Evolutionary conservation across 2,888 invertebrate genomes (phyloP), one percentile per base, ranked within the genome.

Genomic region (Oxycera nigricornis): DNA sequence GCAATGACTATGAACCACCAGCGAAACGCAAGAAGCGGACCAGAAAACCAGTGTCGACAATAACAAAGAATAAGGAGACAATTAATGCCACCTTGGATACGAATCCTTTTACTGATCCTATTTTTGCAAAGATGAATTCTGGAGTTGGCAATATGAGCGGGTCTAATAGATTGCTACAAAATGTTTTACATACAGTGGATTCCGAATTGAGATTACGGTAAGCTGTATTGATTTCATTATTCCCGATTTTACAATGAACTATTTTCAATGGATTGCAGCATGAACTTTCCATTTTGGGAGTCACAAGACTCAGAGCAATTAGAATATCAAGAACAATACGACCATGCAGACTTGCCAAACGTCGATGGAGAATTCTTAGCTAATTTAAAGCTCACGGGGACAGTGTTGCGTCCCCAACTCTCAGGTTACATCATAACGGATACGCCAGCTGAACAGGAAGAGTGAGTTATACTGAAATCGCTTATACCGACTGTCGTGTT

Each of bases 141-240:
- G 88, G 88, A 0, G 84, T 88, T 0, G 90, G 90, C 0, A 89
- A 90, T 76, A 89, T 89, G 72, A 89, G 89, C 35, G 88, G 89
- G 39, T 89, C 90, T 0, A 89, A 89, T 80, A 83, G 89, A 77
- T 86, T 90, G 0, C 88, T 90, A 81, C 89, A 89, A 79, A 89
- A 89, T 17, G 87, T 88, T 55, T 79, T 90, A 4, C 88, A 88
- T 0, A 86, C 89, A 14, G 83, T 86, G 62, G 87, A 88, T 78
- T 84, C 84, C 0, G 84, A 84, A 74, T 74, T 85, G 39, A 79
- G 81, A 1, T 72, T 85, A 52, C 79, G 82, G 76, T 76, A 52
- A 59, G 70, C 17, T 41, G 9, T 52, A 52, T 7, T 17, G 6
- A 7, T 52, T n/a, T 7, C 52, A 52, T 52, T 52, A 1, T 17